These are phyloP conservation scores for Trematocara stigmaticum DNA, from an alignment of 2,113 vertebrate species.

Conservation along the genomic window DNA sequence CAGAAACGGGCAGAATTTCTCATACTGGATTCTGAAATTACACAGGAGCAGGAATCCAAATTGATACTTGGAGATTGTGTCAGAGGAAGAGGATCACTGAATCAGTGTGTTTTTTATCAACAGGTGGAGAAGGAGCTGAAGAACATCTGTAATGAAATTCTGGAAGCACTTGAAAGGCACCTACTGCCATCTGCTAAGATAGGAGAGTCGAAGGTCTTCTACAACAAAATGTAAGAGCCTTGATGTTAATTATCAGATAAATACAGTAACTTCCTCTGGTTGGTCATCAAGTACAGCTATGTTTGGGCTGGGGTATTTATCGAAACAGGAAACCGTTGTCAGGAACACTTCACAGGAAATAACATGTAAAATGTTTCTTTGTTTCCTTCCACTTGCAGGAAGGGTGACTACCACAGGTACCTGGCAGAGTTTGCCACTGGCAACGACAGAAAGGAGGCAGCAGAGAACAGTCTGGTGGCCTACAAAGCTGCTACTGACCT, in stretches of 20 bases:
- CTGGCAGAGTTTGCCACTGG: constrained; percentile 97
- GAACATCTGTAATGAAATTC: constrained; percentile 95
- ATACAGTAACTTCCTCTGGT: neutral
- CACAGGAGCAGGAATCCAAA: neutral
- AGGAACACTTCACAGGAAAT: neutral
- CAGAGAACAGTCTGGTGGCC: constrained; percentile 97
- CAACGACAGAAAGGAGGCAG: constrained; percentile 97
- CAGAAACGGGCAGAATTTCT: neutral
- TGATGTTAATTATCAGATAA: neutral
- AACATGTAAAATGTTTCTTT: neutral
- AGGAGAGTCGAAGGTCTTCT: constrained; percentile 99
- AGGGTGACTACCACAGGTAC: constrained; percentile 99
- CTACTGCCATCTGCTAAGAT: constrained; percentile 94
- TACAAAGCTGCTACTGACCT: constrained; percentile 97
- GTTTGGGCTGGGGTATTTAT: neutral
- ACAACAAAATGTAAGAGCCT: constrained; percentile 96
- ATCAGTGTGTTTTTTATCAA: neutral
- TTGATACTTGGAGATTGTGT: neutral
- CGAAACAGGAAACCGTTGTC: neutral
- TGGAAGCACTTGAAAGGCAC: constrained; percentile 97
- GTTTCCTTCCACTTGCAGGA: constrained; percentile 72
- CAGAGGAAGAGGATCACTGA: neutral
- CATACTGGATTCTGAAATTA: neutral
- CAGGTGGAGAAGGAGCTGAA: constrained; percentile 97
- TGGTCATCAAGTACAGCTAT: neutral